Percentiles rank a stretch among this genome's conserved stretches.
Conservation (phyloP, 2,888 invertebrate genomes). For the Venustoraphidia nigricollis region DNA sequence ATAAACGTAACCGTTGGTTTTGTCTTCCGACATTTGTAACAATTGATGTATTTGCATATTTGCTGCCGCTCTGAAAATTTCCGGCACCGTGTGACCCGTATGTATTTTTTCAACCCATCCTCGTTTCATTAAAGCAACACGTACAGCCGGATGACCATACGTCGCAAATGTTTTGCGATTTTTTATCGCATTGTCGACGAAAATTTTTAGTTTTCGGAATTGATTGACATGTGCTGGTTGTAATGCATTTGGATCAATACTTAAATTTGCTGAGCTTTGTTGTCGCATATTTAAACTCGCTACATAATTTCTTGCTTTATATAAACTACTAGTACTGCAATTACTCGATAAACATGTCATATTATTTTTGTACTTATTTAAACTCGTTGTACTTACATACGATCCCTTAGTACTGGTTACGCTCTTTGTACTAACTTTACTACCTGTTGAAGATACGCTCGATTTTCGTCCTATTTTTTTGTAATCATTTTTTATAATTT, state of each 20-base stretch:
- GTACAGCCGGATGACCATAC: constrained; percentile 35
- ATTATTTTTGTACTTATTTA: no score
- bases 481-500: no score
- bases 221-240: neutral
- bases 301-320: no score
- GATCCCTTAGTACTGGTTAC: no score
- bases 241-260: neutral
- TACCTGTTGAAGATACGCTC: no score
- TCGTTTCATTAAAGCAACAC: constrained; percentile 41
- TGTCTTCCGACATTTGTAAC: constrained; percentile 17
- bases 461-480: no score
- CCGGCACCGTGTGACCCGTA: constrained; percentile 20
- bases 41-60: constrained; percentile 7
- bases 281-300: no score
- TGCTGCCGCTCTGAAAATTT: constrained; percentile 18
- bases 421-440: no score
- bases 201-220: constrained; percentile 24
- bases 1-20: constrained; percentile 17
- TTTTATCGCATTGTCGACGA: constrained; percentile 32
- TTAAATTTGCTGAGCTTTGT: no score
- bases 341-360: no score
- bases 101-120: constrained; percentile 63
- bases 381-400: no score
- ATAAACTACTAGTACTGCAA: no score
- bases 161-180: constrained; percentile 38